Evolutionary conservation across 2,797 vertebrate species (phyloP).

Genomic region (Pseudotriccus pelzelni): DNA sequence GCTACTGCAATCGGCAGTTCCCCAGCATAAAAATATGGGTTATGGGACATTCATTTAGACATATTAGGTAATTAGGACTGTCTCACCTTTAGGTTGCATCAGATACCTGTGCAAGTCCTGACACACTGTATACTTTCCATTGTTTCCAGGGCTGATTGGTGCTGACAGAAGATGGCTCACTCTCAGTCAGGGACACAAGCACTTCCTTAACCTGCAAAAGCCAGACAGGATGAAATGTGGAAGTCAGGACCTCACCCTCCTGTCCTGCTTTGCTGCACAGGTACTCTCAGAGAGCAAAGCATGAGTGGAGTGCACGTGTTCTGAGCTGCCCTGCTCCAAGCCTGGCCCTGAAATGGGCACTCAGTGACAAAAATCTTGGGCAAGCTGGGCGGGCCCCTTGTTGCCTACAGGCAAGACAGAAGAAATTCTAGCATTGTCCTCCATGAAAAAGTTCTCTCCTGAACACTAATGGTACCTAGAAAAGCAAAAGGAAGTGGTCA

Average conservation of each 20-base stretch:
- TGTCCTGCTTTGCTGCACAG: neutral
- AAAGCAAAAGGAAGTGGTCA: neutral
- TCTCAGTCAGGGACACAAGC: neutral
- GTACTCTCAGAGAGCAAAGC: neutral
- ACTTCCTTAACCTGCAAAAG: neutral
- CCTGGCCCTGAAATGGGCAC: neutral
- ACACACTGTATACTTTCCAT: neutral
- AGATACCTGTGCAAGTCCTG: slow-evolving; percentile 29
- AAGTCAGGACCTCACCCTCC: neutral
- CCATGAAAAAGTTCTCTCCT: neutral
- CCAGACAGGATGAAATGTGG: neutral
- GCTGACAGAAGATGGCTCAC: neutral
- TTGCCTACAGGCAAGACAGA: neutral
- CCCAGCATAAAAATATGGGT: neutral
- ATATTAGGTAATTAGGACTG: neutral
- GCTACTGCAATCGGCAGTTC: neutral
- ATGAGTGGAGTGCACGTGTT: neutral
- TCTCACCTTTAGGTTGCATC: slow-evolving; percentile 34
- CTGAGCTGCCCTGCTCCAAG: neutral
- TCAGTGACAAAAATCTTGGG: neutral
- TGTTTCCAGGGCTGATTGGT: neutral
- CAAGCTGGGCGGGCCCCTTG: neutral
- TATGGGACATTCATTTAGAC: neutral
- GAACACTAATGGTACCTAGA: neutral
- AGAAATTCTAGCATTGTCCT: neutral